These are phyloP conservation scores for Oligia fasciuncula DNA, from an alignment of 2,888 invertebrate species.

Conservation along the genomic window DNA sequence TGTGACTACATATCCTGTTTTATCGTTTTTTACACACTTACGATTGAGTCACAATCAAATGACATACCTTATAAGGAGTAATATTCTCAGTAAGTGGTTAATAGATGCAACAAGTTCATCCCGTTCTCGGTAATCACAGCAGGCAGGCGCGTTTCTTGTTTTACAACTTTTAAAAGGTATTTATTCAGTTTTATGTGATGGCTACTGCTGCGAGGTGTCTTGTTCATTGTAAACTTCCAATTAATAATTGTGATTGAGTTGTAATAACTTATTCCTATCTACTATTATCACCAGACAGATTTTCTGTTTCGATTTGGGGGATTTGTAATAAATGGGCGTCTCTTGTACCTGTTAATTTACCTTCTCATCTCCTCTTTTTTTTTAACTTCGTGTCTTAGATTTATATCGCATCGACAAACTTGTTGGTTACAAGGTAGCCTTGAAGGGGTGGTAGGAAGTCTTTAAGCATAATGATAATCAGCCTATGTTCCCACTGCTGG, in stretches of 20 bases:
- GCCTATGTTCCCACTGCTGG: no score
- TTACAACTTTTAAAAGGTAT: slow-evolving; percentile 7
- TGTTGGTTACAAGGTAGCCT: no score
- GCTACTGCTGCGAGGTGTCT: slow-evolving; percentile 29
- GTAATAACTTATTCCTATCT: neutral
- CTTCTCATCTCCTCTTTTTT: no score
- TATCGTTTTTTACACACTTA: neutral
- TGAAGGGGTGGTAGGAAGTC: no score
- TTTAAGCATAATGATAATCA: no score
- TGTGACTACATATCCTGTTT: slow-evolving; percentile 2
- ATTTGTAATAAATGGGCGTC: no score
- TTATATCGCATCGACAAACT: no score
- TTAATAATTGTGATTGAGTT: neutral
- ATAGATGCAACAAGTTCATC: slow-evolving; percentile 22
- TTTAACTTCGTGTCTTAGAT: no score
- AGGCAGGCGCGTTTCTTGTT: slow-evolving; percentile 33
- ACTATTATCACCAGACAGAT: no score
- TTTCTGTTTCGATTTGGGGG: no score
- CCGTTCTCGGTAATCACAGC: slow-evolving; percentile 28
- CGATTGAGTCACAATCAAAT: slow-evolving; percentile 37
- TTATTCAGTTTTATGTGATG: slow-evolving; percentile 35
- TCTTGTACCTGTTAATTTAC: no score
- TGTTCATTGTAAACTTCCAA: neutral
- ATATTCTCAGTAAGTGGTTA: slow-evolving; percentile 15
- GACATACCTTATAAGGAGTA: slow-evolving; percentile 10